These are phyloP conservation scores for Jaculus jaculus DNA, from an alignment of 2,113 vertebrate genomes.

Conservation along the genomic window DNA sequence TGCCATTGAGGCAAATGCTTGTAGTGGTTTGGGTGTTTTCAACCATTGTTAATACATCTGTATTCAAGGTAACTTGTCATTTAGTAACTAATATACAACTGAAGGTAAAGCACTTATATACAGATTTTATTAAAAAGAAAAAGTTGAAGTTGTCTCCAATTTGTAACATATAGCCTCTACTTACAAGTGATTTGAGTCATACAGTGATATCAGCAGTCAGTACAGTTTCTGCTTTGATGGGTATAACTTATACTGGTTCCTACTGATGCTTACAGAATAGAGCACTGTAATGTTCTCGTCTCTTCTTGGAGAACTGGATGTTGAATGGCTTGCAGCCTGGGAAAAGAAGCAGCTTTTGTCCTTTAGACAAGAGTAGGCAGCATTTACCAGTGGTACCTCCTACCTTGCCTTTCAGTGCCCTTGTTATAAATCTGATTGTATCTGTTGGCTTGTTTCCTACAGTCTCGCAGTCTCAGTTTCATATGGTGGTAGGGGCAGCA, in stretches of 20 bases:
- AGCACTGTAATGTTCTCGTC: not conserved
- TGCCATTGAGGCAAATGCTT: constrained; percentile 16
- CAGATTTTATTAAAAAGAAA: constrained; percentile 27
- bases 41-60: not conserved
- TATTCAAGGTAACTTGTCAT: not conserved
- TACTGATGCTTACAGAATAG: not conserved
- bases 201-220: not conserved
- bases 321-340: constrained; percentile 23
- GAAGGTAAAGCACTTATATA: not conserved
- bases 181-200: not conserved
- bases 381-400: constrained; percentile 38
- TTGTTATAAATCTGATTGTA: constrained; percentile 26
- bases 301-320: constrained; percentile 1
- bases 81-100: constrained; percentile 6
- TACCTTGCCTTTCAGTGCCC: not conserved
- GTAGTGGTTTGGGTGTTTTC: constrained; percentile 16
- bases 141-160: constrained; percentile 30
- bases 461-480: constrained; percentile 32
- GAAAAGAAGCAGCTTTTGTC: constrained; percentile 16
- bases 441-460: constrained; percentile 44
- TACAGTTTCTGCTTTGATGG: not conserved
- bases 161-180: not conserved
- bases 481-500: constrained; percentile 34
- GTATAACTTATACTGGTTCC: not conserved
- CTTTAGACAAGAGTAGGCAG: constrained; percentile 35